Evolutionary conservation across 53 echinoderm and acorn worm genomes (phyloP).

Genomic region (Holothuria leucospilota): DNA sequence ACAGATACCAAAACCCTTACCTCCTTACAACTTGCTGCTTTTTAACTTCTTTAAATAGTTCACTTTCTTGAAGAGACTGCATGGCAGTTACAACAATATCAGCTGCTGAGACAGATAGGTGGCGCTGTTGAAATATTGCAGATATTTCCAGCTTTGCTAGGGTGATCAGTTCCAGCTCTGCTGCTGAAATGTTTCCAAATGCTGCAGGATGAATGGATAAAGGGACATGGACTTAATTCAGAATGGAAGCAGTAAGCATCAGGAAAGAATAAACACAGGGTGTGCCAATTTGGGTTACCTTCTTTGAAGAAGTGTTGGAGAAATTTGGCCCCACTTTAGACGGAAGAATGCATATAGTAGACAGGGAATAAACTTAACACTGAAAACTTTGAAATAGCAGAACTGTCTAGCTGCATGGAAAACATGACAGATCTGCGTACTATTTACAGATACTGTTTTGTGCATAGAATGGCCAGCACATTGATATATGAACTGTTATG

Average conservation of each 20-base stretch:
- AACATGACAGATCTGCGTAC: no score
- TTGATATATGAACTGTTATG: no score
- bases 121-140: conserved; percentile 78
- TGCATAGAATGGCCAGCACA: no score
- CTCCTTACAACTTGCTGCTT: conserved; percentile 59
- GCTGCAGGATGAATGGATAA: conserved; percentile 24
- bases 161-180: conserved; percentile 88
- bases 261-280: background rate
- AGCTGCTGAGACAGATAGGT: conserved; percentile 76
- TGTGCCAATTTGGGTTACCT: no score
- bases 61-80: conserved; percentile 78
- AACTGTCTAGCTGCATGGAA: no score
- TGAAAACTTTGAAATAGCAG: no score
- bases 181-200: conserved; percentile 74
- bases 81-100: conserved; percentile 85
- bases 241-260: background rate
- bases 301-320: no score
- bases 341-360: no score
- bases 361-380: no score
- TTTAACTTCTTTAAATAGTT: conserved; percentile 74
- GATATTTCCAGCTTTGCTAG: conserved; percentile 89
- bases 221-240: background rate
- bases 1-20: conserved; percentile 32
- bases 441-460: no score
- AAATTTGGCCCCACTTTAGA: no score